Percentiles rank a stretch among this genome's conserved stretches.
Conservation (phyloP, 37 sponge, comb jelly and placozoan species). For the Halichondria panicea region DNA sequence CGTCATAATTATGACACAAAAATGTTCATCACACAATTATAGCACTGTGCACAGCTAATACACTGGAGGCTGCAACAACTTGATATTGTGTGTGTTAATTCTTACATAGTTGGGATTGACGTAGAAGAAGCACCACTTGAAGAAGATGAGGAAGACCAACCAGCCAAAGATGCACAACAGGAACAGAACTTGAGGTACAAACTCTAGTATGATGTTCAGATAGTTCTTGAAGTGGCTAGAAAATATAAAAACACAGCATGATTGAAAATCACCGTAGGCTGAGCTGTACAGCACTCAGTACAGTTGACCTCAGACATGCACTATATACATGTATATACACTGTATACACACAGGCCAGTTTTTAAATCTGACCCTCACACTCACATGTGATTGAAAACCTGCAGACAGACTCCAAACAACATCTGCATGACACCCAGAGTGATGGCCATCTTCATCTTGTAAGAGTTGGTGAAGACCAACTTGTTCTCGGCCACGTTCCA, state of each 20-base stretch:
- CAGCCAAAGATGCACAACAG: slow-evolving; percentile 90
- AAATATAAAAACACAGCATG: background rate
- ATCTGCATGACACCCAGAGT: slow-evolving; percentile 91
- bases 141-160: slow-evolving; percentile 88
- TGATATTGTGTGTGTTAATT: background rate
- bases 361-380: slow-evolving; percentile 17
- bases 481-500: slow-evolving; percentile 94
- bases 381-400: slow-evolving; percentile 90
- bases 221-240: slow-evolving; percentile 82
- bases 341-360: background rate
- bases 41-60: background rate
- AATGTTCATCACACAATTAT: background rate
- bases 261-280: too few species aligned
- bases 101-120: slow-evolving; percentile 33
- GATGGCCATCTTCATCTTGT: slow-evolving; percentile 99
- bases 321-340: background rate
- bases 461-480: slow-evolving; percentile 89
- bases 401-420: slow-evolving; percentile 95
- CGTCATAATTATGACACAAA: background rate
- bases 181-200: slow-evolving; percentile 86
- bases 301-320: too few species aligned
- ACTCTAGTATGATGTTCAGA: slow-evolving; percentile 73
- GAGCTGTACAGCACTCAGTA: too few species aligned
- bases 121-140: slow-evolving; percentile 80
- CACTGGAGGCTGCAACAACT: background rate